Base-by-base conservation (phyloP, 92 coral and sea anemone species). In the Phenganax subtilis region DNA sequence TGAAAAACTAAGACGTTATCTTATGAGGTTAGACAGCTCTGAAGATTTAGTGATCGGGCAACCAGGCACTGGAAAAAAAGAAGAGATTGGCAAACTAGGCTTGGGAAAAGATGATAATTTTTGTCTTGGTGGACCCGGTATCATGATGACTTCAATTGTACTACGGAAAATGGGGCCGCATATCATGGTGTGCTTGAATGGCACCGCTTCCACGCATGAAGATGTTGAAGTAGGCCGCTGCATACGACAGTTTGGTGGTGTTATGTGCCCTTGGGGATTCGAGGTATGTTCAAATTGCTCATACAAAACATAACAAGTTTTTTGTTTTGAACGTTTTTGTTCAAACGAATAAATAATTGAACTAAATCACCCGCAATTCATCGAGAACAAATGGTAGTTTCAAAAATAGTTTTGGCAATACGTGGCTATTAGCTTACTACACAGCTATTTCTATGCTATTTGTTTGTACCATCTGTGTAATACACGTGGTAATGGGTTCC, bases 161-260 rank as follows among this genome's bases (percentile, higher is more conserved):
- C 79, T 96, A 14, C 85, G 88, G 72, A 96, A 92, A 64, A 91
- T 96, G 57, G 97, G 90, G 0, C 97, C 97, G 0, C 97, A 96
- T 51, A 87, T 90, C 3, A 91, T 90, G 29, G 82, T 74, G 58
- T 96, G 99, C 75, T 87, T 96, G 37, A 84, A 96, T 56, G 75
- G 87, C 67, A 81, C 93, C 37, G 72, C 90, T 65, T 92, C 99
- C 1, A 85, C 85, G 12, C 99, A 96, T 74, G 99, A 96, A 86
- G 99, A 96, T 66, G 99, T 96, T 1, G 99, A 96, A 80, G 91
- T 96, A 30, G 99, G 99, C n/a, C 86, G 99, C 29, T 96, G 99
- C 58, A 88, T 96, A 27, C 88, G 93, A 80, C 90, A 90, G 29
- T 96, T 92, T 77, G 99, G 87, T 37, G 99, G 99, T 25, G 86